Evolutionary conservation across 2,797 vertebrate species (phyloP), one percentile per base, ranked within the genome.

Genomic region (Sebastes hubbsi): DNA sequence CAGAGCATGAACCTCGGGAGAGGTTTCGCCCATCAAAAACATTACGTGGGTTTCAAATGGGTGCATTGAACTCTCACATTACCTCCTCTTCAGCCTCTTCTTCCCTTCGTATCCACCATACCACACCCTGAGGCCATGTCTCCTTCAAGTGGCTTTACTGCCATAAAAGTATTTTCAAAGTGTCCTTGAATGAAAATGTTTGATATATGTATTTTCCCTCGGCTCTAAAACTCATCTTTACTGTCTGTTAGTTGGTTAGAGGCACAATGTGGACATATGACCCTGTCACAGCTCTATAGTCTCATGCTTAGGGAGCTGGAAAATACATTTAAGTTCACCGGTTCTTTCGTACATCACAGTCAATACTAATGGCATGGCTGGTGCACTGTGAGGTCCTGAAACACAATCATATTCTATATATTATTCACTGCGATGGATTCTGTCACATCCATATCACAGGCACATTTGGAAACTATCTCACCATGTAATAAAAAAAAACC

Each of bases 401-500:
- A 81, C 49, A 54, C 52, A 55, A 72, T 87, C 46, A 85, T 71
- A 29, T n/a, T 54, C 25, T n/a, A 49, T 67, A 42, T 66, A 56
- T 76, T 85, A 76, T 82, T 38, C 62, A 38, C 72, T 73, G 38
- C 70, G 46, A 78, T 81, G 77, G 84, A 90, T 84, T 84, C 72
- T 91, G 87, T 87, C 87, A 85, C 66, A 74, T 89, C 73, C 38
- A 59, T 38, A 56, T 62, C 32, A 22, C 25, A 4, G 58, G 25
- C 58, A 67, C n/a, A 54, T 88, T 79, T 68, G 54, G 62, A 70
- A 79, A 59, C 72, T 78, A 36, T 71, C 79, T 81, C 55, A 61
- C 10, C 8, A 38, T 72, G 29, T 72, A 82, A 84, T 84, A 73
- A 82, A 89, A 20, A 64, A 64, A 77, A 77, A 27, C 13, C 12